phyloP scores from a whole-genome alignment of 2,113 vertebrate genomes.

The Mobula hypostoma region DNA sequence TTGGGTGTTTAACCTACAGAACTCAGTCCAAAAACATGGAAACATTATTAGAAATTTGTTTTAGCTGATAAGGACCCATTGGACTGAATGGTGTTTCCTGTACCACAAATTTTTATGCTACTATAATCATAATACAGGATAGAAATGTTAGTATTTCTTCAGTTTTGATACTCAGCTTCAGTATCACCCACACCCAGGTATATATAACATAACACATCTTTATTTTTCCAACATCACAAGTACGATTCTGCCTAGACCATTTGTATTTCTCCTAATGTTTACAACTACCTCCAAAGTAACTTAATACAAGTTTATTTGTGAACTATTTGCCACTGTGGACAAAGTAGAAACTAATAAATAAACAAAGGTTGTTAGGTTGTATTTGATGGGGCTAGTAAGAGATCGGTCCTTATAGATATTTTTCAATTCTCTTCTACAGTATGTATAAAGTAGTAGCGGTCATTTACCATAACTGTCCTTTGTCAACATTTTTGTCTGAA shows the following conservation, averaged over 20 bases:
- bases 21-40: no score
- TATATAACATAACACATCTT: background rate
- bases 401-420: background rate
- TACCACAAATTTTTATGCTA: no score
- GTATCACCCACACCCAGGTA: background rate
- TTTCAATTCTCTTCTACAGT: background rate
- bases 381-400: background rate
- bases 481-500: background rate
- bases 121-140: background rate
- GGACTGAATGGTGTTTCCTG: no score
- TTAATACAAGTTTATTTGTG: background rate
- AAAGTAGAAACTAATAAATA: background rate
- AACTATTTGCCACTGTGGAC: background rate
- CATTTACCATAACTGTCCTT: background rate
- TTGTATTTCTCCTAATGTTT: background rate
- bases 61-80: no score
- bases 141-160: background rate
- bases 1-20: no score
- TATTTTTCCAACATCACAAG: background rate
- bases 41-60: no score
- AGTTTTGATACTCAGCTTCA: background rate
- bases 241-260: background rate
- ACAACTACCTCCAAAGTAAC: background rate
- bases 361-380: background rate
- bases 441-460: background rate